Percentiles rank a stretch among this genome's conserved stretches.
Conservation (phyloP, 1,140 invertebrate species). For the Pogonomyrmex barbatus region DNA sequence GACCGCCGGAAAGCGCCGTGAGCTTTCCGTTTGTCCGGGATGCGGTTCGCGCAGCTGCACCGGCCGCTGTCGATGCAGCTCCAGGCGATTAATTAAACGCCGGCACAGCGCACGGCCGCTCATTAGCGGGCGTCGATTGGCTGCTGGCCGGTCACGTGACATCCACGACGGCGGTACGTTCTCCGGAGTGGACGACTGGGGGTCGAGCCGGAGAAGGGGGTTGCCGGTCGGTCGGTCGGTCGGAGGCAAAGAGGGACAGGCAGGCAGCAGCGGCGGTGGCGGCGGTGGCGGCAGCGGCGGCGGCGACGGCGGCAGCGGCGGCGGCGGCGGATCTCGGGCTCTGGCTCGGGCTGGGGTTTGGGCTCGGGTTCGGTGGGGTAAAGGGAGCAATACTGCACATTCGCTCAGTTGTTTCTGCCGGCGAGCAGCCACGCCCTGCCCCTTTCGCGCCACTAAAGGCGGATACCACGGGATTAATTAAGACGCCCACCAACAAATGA, state of each 20-base stretch:
- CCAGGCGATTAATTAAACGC: conserved; percentile 74
- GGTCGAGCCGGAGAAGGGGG: conserved; percentile 74
- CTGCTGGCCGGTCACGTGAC: conserved; percentile 75
- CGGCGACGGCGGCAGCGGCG: conserved; percentile 35
- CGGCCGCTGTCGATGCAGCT: conserved; percentile 65
- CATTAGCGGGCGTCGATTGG: conserved; percentile 77
- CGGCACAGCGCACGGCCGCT: conserved; percentile 69
- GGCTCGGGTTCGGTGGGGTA: conserved; percentile 67
- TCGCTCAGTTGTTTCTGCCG: conserved; percentile 84
- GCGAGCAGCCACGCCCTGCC: conserved; percentile 84
- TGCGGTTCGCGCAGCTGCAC: conserved; percentile 71
- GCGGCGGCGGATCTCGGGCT: conserved; percentile 37
- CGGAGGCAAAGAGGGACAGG: conserved; percentile 75
- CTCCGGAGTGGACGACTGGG: conserved; percentile 74
- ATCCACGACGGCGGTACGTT: conserved; percentile 62
- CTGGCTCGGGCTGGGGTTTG: conserved; percentile 28
- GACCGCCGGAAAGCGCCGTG: background rate
- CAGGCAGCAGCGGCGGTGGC: conserved; percentile 46
- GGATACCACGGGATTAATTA: conserved; percentile 84
- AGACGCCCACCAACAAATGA: conserved; percentile 85
- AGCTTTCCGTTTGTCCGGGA: background rate
- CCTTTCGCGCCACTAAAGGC: conserved; percentile 84
- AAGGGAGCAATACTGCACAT: conserved; percentile 72
- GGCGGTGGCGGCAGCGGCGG: conserved; percentile 43
- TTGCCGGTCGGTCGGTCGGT: conserved; percentile 79